phyloP scores from a whole-genome alignment of 2,888 invertebrate species.

The Callyntrura guangdongensis region DNA sequence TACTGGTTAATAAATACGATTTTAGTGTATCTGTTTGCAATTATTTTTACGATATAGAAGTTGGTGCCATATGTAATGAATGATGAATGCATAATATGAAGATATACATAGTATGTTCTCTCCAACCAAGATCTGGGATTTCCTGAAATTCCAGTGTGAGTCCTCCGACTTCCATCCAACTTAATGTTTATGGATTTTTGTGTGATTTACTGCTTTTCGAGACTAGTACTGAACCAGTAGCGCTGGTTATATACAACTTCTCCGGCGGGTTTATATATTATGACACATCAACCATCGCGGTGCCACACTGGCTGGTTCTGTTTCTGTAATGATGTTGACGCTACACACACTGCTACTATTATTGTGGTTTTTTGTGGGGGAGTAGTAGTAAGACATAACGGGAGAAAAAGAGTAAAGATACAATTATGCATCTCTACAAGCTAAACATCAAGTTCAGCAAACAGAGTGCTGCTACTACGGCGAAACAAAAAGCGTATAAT shows the following conservation, averaged over 20 bases:
- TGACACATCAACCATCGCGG: background rate
- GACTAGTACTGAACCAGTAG: background rate
- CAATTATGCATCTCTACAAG: too few species aligned
- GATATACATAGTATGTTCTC: background rate
- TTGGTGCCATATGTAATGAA: too few species aligned
- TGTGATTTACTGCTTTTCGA: background rate
- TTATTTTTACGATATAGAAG: too few species aligned
- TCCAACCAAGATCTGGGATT: background rate
- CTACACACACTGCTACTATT: too few species aligned
- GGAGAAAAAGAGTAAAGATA: too few species aligned
- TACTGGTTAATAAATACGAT: too few species aligned
- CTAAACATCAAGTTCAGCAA: too few species aligned
- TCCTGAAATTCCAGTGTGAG: background rate
- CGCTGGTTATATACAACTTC: background rate
- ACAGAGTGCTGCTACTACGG: too few species aligned
- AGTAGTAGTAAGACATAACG: too few species aligned
- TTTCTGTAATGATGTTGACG: background rate
- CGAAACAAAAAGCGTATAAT: too few species aligned
- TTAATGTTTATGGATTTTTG: slow-evolving; percentile 3
- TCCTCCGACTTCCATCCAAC: slow-evolving; percentile 1
- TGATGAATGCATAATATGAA: too few species aligned
- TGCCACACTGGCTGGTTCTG: background rate
- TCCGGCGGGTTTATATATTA: background rate
- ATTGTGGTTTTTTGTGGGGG: background rate
- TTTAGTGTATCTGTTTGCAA: too few species aligned